These are phyloP conservation scores for Ictidomys tridecemlineatus DNA, from an alignment of 2,113 vertebrate genomes.

Conservation along the genomic window DNA sequence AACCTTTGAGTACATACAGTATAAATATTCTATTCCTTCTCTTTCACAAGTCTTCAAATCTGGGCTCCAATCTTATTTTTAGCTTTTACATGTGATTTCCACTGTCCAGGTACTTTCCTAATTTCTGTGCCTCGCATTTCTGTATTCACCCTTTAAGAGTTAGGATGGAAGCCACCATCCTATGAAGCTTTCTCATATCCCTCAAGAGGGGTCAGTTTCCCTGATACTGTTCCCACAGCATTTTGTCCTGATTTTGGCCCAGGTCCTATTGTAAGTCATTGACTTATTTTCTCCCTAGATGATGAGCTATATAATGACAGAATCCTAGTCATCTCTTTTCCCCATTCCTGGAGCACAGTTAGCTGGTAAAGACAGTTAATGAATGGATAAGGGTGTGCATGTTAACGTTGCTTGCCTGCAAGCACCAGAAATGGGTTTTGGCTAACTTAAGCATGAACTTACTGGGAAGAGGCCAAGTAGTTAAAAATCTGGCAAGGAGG, in stretches of 20 bases:
- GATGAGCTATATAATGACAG: background rate
- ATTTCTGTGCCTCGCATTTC: background rate
- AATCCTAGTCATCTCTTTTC: background rate
- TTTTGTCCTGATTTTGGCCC: background rate
- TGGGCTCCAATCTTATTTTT: background rate
- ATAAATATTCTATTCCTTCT: background rate
- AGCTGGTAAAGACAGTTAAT: background rate
- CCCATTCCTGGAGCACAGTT: background rate
- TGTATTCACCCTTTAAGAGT: background rate
- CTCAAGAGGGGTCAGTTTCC: background rate
- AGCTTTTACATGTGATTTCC: background rate
- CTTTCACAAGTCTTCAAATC: background rate
- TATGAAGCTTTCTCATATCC: background rate
- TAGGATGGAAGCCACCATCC: background rate
- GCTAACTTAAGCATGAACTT: background rate
- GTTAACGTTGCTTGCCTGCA: background rate
- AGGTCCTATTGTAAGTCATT: background rate
- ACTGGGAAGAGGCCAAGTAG: background rate
- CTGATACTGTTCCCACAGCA: background rate
- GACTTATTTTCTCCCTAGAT: background rate
- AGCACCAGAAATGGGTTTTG: background rate
- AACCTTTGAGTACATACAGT: background rate
- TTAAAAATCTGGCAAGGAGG: background rate
- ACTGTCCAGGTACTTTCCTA: background rate
- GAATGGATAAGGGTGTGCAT: background rate